These are phyloP conservation scores for Chesias legatella DNA, from an alignment of 2,888 invertebrate genomes.

Conservation along the genomic window DNA sequence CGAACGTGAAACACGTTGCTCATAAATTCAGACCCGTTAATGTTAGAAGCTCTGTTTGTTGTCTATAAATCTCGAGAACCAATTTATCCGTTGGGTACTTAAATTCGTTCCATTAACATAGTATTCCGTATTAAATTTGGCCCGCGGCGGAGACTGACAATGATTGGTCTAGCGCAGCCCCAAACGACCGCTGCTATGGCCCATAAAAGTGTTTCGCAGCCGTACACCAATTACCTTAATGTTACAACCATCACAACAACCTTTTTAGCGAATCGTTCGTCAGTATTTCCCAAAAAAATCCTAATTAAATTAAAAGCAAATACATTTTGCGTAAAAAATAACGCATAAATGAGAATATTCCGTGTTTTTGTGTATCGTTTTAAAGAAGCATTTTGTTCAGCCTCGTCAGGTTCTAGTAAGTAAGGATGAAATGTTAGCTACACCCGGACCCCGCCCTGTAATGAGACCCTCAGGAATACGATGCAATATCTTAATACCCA, in stretches of 20 bases:
- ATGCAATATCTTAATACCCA: slow-evolving; percentile 77
- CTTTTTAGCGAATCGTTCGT: slow-evolving; percentile 66
- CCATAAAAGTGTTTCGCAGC: slow-evolving; percentile 72
- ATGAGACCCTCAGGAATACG: slow-evolving; percentile 75
- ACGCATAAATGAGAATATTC: slow-evolving; percentile 56
- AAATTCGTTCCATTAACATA: slow-evolving; percentile 67
- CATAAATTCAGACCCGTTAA: slow-evolving; percentile 44
- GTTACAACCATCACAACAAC: slow-evolving; percentile 72
- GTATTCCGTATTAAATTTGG: slow-evolving; percentile 61
- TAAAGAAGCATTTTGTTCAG: slow-evolving; percentile 38
- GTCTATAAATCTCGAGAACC: slow-evolving; percentile 62
- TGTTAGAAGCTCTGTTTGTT: slow-evolving; percentile 49
- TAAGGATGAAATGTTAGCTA: slow-evolving; percentile 72
- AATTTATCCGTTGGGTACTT: slow-evolving; percentile 60
- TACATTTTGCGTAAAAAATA: slow-evolving; percentile 42
- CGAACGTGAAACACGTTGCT: slow-evolving; percentile 28
- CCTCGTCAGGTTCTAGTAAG: slow-evolving; percentile 44
- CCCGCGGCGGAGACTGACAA: slow-evolving; percentile 64
- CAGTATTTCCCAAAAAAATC: slow-evolving; percentile 56
- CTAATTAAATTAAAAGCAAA: slow-evolving; percentile 67
- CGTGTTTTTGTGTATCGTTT: slow-evolving; percentile 42
- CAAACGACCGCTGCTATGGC: slow-evolving; percentile 64
- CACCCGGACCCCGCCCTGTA: slow-evolving; percentile 63
- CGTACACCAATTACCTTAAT: slow-evolving; percentile 76
- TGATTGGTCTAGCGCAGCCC: slow-evolving; percentile 63